Percentiles rank a stretch among this genome's conserved stretches.
Conservation (phyloP, 2,113 vertebrate genomes). For the Aptenodytes forsteri region DNA sequence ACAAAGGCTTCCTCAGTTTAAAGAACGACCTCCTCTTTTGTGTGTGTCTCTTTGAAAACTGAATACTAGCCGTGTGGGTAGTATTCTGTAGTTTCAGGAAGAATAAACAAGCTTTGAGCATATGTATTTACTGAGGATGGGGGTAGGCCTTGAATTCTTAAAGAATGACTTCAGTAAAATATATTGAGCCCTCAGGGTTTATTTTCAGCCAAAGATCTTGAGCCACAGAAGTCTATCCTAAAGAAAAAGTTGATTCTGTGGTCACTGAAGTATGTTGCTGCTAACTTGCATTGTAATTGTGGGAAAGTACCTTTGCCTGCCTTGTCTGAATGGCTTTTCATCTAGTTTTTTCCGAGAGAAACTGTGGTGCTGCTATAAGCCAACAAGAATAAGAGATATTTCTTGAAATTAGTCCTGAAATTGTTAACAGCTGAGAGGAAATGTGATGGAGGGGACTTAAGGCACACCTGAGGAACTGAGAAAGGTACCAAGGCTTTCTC, state of each 20-base stretch:
- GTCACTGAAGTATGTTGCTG: neutral
- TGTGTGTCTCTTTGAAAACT: neutral
- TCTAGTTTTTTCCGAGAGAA: neutral
- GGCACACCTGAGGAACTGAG: neutral
- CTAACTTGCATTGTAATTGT: neutral
- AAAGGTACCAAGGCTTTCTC: neutral
- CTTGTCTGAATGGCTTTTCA: neutral
- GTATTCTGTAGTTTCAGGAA: neutral
- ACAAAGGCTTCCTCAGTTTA: neutral
- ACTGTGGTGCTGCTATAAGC: neutral
- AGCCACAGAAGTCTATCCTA: neutral
- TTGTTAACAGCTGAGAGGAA: neutral
- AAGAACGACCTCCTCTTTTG: neutral
- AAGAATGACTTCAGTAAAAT: neutral
- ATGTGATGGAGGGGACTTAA: neutral
- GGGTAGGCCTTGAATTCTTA: constrained; percentile 2
- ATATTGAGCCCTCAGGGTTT: neutral
- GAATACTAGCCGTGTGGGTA: neutral
- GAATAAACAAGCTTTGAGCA: neutral
- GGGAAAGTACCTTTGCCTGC: constrained; percentile 29
- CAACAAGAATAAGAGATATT: neutral
- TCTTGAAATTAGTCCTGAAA: neutral
- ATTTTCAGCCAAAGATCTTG: neutral
- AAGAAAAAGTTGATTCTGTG: neutral
- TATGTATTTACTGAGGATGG: neutral